These are phyloP conservation scores for Zoroaster sp. DNA, from an alignment of 53 echinoderm and acorn worm species.

Conservation along the genomic window DNA sequence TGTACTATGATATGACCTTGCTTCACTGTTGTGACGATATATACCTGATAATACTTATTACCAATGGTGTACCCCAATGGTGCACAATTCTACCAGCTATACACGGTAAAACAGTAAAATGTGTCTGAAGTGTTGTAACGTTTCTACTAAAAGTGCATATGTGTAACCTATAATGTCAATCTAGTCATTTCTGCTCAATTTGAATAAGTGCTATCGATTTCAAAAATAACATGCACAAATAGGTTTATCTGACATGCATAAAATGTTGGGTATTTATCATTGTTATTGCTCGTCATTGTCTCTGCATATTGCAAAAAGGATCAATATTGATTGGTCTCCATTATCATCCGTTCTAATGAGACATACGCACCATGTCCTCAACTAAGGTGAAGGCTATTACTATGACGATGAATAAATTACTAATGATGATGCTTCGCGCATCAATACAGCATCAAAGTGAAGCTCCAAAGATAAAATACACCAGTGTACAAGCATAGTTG, in stretches of 20 bases:
- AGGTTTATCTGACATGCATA: not conserved
- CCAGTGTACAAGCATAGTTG: too few relatives aligned
- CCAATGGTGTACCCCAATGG: too few relatives aligned
- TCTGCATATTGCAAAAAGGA: not conserved
- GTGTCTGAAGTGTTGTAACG: too few relatives aligned
- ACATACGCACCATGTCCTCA: not conserved
- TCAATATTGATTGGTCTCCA: not conserved
- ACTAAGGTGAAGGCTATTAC: slow-evolving; percentile 12
- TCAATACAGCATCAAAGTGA: not conserved
- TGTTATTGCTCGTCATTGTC: not conserved
- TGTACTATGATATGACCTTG: too few relatives aligned
- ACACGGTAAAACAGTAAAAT: too few relatives aligned
- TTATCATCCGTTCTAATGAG: not conserved
- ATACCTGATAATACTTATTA: too few relatives aligned
- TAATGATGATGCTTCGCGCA: not conserved
- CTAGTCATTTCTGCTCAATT: not conserved
- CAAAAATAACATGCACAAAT: not conserved
- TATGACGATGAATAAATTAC: not conserved
- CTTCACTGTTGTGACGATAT: too few relatives aligned
- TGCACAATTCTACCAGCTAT: too few relatives aligned
- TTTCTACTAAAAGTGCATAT: too few relatives aligned
- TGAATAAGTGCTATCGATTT: not conserved
- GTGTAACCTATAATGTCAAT: too few relatives aligned
- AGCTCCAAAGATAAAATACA: not conserved
- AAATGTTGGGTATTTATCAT: not conserved